Evolutionary conservation across 2,797 vertebrate species (phyloP), one percentile per base, ranked within the genome.

Genomic region (Sebastolobus altivelis): DNA sequence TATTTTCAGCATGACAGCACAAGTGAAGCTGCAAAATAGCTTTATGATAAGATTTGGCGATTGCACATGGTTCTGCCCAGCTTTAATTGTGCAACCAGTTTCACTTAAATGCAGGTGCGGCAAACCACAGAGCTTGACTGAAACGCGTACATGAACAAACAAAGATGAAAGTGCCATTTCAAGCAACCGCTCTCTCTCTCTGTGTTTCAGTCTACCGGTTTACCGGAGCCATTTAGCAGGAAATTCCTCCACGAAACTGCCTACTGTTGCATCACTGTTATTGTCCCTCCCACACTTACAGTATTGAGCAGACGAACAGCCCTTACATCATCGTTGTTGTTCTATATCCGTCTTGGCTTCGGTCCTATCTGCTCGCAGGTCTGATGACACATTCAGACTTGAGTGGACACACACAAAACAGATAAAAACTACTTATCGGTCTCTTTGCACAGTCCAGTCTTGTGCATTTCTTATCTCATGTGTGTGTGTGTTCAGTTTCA

Each of bases 241-340:
- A 81, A 89, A 59, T 72, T 79, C 49, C 62, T 76, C n/a, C 10
- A 22, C 2, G 3, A 89, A 92, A 92, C 88, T 82, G 62, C 4
- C 1, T 27, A 16, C 16, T n/a, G 25, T 93, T 84, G 8, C 86
- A 88, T 89, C 85, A 92, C 46, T 61, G 52, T 65, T 62, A 11
- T 59, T 73, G 78, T 80, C 52, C 55, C 72, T 0, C 89, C 70
- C 80, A 87, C 80, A 2, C 61, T 11, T 1, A 8, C 10, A 7
- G 8, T 0, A 13, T 10, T 16, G 7, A 61, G 35, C 20, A 0
- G 2, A 9, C 5, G 20, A 69, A 52, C 33, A 65, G 49, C 1
- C 1, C n/a, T 85, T 89, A 65, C 73, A 71, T 87, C 86, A 89
- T 22, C 4, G 20, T 8, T 65, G n/a, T 6, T 71, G 33, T 29